Evolutionary conservation across 2,888 invertebrate species (phyloP), one percentile per base, ranked within the genome.

Genomic region (Eutolmus rufibarbis): DNA sequence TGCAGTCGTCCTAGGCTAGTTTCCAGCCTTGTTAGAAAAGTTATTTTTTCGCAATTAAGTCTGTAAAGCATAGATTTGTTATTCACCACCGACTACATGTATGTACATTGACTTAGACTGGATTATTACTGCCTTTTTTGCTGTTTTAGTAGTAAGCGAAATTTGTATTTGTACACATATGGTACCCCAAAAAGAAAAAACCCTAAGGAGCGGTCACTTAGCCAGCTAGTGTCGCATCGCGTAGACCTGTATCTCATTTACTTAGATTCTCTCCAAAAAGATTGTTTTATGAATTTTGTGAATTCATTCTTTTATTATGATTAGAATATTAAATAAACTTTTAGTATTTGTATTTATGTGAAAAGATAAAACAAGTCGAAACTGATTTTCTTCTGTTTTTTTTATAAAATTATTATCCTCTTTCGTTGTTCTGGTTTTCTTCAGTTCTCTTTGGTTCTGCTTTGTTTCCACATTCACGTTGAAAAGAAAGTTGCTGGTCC

Each of bases 301-400:
- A 86, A 86, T 86, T 86, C 86, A 86, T 86, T 56, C 51, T 86
- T 86, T 77, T 77, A 51, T 81, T 81, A 81, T 56, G 23, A 86
- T 84, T 66, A 84, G 28, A n/a, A 86, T 86, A 78, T 78, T 16
- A 86, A 76, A 78, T 78, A 86, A 86, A 78, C 34, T 86, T 86
- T 86, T 77, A 86, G 86, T 86, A 86, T 86, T 86, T 86, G 78
- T 86, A 86, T 86, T 86, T 86, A 86, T 86, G 86, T 86, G 86
- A 57, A 86, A 86, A 51, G 28, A 23, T 23, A 66, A 66, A 66
- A 4, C 66, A 66, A 66, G 12, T 66, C 66, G 66, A 66, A 66
- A 66, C 66, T 78, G 37, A 31, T 34, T 56, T 23, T 76, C 31
- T 76, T 76, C 8, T 76, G 16, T 84, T 19, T 84, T 84, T 16